phyloP scores from a whole-genome alignment of 1,140 invertebrate species.

The Trachymyrmex cornetzi region DNA sequence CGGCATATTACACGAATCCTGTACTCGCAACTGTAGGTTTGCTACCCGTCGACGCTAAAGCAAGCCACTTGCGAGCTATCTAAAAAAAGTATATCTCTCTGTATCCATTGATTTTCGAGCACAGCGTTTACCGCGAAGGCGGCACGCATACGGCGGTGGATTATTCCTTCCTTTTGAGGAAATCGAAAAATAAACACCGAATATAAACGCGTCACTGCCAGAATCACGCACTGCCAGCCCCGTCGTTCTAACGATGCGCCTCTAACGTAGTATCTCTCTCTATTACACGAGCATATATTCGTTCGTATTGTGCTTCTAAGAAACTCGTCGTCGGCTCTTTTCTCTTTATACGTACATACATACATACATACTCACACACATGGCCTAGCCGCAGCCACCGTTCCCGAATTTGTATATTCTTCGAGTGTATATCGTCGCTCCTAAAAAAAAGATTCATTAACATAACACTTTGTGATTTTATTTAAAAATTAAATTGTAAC shows the following conservation, averaged over 20 bases:
- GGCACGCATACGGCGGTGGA: slow-evolving; percentile 18
- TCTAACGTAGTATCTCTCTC: slow-evolving; percentile 40
- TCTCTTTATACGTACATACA: slow-evolving; percentile 6
- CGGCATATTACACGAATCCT: slow-evolving; percentile 44
- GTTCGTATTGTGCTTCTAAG: slow-evolving; percentile 36
- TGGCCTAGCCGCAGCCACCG: slow-evolving; percentile 28
- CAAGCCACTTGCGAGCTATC: slow-evolving; percentile 36
- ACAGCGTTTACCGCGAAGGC: slow-evolving; percentile 18
- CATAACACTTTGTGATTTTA: background rate
- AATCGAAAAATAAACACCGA: slow-evolving; percentile 35
- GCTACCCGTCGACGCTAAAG: background rate
- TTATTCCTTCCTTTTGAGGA: background rate
- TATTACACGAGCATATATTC: slow-evolving; percentile 38
- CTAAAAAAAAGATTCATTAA: background rate
- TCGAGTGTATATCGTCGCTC: slow-evolving; percentile 26
- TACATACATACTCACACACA: background rate
- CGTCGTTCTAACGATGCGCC: slow-evolving; percentile 39
- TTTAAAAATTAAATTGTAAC: background rate
- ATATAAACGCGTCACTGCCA: slow-evolving; percentile 79
- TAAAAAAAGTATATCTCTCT: slow-evolving; percentile 48
- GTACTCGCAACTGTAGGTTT: slow-evolving; percentile 25
- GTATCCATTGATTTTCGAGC: slow-evolving; percentile 40
- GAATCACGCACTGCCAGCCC: slow-evolving; percentile 74
- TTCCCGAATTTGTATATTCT: slow-evolving; percentile 29
- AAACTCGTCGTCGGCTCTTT: slow-evolving; percentile 24